Conservation (phyloP, 2,888 invertebrate genomes). For the Sarcophaga variegata region DNA sequence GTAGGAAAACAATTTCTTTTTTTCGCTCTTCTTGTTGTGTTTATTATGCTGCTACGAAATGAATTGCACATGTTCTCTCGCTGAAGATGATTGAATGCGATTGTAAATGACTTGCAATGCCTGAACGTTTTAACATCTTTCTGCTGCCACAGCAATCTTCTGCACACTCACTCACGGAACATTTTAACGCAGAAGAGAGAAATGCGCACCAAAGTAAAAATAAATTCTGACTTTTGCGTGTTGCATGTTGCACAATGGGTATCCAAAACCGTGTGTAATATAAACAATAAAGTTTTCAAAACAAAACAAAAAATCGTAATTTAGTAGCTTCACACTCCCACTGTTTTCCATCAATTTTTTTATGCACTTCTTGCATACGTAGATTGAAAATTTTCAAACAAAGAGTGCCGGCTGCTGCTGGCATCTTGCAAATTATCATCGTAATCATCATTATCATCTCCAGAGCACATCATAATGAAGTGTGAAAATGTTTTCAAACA, state of each 20-base stretch:
- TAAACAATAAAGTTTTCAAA: too few species aligned
- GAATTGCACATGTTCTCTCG: conserved; percentile 37
- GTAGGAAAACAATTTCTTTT: background rate
- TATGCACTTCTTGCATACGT: too few species aligned
- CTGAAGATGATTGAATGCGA: conserved; percentile 40
- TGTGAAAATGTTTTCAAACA: conserved; percentile 18
- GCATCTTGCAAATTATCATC: conserved; percentile 30
- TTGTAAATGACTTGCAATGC: conserved; percentile 30
- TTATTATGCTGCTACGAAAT: conserved; percentile 2
- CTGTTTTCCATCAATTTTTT: too few species aligned
- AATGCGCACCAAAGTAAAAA: too few species aligned
- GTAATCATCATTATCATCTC: background rate
- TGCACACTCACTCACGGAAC: background rate
- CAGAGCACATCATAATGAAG: conserved; percentile 15
- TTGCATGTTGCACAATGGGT: too few species aligned
- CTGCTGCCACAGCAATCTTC: background rate
- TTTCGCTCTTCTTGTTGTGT: background rate
- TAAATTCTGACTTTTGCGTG: too few species aligned
- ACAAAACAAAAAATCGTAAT: too few species aligned
- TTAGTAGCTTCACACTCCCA: too few species aligned
- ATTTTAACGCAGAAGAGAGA: too few species aligned
- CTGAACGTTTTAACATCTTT: background rate
- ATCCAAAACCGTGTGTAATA: too few species aligned
- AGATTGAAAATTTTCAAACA: too few species aligned
- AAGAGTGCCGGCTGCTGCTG: background rate